These are phyloP conservation scores for Champsocephalus gunnari DNA, from an alignment of 2,797 vertebrate species.

Conservation along the genomic window DNA sequence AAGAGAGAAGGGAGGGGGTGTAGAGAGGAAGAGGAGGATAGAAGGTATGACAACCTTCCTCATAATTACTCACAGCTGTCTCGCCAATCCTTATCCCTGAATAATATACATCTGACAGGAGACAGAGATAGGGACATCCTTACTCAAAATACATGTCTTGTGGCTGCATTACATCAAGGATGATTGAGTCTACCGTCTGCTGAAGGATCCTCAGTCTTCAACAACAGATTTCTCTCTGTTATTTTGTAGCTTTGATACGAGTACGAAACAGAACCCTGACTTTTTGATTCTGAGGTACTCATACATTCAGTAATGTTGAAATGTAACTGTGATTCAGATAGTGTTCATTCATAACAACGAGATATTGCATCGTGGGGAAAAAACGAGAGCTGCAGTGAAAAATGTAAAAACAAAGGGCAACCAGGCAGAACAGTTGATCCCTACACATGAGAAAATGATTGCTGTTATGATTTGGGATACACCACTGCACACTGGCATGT, in stretches of 20 bases:
- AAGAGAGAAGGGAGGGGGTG: constrained; percentile 34
- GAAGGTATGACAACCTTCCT: constrained; percentile 85
- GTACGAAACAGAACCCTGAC: neutral
- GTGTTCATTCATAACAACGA: neutral
- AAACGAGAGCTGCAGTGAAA: neutral
- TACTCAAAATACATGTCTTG: constrained; percentile 43
- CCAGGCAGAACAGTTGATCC: neutral
- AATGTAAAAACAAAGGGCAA: neutral
- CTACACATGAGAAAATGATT: neutral
- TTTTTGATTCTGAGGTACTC: constrained; percentile 34
- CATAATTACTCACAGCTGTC: constrained; percentile 68
- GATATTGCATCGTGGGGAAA: too few relatives aligned
- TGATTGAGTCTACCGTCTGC: constrained; percentile 48
- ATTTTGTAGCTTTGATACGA: constrained; percentile 16
- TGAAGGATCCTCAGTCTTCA: constrained; percentile 33
- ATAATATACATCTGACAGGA: constrained; percentile 51
- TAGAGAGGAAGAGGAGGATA: constrained; percentile 60
- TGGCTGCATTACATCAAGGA: constrained; percentile 45
- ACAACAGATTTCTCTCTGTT: constrained; percentile 29
- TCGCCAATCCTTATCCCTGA: constrained; percentile 31
- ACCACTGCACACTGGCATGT: neutral
- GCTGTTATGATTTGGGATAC: neutral
- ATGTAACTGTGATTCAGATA: constrained; percentile 9
- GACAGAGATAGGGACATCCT: constrained; percentile 32
- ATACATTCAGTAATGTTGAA: constrained; percentile 36